Evolutionary conservation across 2,888 invertebrate species (phyloP).

Genomic region (Stegophylla sp.): DNA sequence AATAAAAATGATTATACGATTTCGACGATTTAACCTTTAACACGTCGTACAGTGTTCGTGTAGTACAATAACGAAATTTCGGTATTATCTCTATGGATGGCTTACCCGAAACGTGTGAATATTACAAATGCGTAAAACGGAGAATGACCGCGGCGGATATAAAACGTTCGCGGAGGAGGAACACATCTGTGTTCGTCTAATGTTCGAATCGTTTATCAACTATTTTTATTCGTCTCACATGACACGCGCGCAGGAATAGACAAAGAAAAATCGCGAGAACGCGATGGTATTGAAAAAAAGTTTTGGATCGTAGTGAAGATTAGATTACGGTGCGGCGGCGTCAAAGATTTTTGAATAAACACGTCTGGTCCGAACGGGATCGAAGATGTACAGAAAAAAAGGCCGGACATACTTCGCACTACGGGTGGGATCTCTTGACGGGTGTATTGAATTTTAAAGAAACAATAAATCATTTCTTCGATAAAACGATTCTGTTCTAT

Average conservation of each 20-base stretch:
- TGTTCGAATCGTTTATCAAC: conserved; percentile 37
- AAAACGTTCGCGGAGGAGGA: conserved; percentile 23
- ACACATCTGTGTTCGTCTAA: not conserved
- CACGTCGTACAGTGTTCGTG: not conserved
- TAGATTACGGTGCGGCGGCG: too few relatives aligned
- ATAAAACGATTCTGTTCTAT: too few relatives aligned
- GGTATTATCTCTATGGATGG: conserved; percentile 8
- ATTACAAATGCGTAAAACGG: conserved; percentile 7
- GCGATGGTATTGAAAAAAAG: not conserved
- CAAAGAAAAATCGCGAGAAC: not conserved
- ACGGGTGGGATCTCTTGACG: too few relatives aligned
- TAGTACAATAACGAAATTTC: not conserved
- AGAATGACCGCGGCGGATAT: not conserved
- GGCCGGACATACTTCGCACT: too few relatives aligned
- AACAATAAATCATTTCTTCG: too few relatives aligned
- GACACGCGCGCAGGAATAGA: not conserved
- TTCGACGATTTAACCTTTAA: conserved; percentile 15
- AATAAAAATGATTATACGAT: conserved; percentile 25
- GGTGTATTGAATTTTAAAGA: too few relatives aligned
- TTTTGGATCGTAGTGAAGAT: not conserved
- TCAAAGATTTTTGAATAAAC: too few relatives aligned
- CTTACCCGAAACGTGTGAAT: conserved; percentile 34
- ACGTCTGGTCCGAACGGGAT: too few relatives aligned
- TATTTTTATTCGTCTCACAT: conserved; percentile 4
- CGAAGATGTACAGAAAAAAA: too few relatives aligned